Base-by-base conservation (phyloP, 1,140 invertebrate genomes). In the Zaprionus kolodkinae region DNA sequence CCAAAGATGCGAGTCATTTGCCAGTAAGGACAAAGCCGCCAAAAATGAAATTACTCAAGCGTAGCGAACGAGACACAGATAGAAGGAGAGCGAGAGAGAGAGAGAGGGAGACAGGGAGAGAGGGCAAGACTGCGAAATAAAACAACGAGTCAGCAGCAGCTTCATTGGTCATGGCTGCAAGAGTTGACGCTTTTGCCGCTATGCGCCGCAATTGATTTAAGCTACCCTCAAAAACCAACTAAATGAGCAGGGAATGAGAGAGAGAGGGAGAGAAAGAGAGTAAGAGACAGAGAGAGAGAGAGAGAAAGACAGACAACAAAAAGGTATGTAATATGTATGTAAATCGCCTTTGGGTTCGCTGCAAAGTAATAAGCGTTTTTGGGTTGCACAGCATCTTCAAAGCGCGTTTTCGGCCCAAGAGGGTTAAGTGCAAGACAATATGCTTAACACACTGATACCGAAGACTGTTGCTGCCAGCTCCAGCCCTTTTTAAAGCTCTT, bases 21-120 rank as follows among this genome's bases (percentile, higher is more conserved):
- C 84, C 84, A 87, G 71, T 87, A 88, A 87, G 84, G 84, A 87
- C 84, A 87, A 87, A 88, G 85, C 84, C 84, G 77, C 80, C 80
- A 84, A 87, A 87, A 84, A 72, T 72, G 63, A 87, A 88, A 87
- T 87, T 88, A 88, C 85, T 81, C 79, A 87, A 75, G 80, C 84
- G 81, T 75, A 73, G 81, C 84, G 79, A 83, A 86, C 76, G 67
- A 36, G 43, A 38, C 59, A 55, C 36, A 76, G 56, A 50, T 55
- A 59, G 15, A 36, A 9, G 12, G 50, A 40, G 33, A 71, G 6
- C 38, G 27, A 27, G 30, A 40, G 45, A 21, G 11, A 35, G 6
- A 30, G 27, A 5, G 35, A 13, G 25, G 17, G 40, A 10, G n/a
- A n/a, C n/a, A n/a, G n/a, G n/a, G n/a, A 56, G 15, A 36, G 13